These are phyloP conservation scores for Oncopeltus fasciatus DNA, from an alignment of 1,140 invertebrate species.

Conservation along the genomic window DNA sequence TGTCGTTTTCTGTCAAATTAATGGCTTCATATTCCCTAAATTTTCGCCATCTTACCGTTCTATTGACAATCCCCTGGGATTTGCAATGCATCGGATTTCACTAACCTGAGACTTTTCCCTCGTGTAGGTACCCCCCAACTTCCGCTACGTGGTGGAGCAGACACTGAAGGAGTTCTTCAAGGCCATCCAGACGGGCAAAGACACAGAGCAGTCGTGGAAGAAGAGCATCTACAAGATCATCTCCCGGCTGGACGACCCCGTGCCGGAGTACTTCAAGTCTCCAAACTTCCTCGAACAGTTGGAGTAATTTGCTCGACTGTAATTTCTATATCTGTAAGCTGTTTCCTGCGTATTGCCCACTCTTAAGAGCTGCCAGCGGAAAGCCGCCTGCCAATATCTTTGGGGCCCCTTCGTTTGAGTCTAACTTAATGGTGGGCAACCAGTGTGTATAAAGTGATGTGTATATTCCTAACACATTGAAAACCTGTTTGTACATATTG, in stretches of 20 bases:
- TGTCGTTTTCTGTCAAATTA: too few relatives aligned
- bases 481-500: slow-evolving; percentile 22
- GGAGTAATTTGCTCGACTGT: slow-evolving; percentile 48
- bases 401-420: background rate
- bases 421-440: background rate
- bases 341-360: slow-evolving; percentile 19
- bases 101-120: too few relatives aligned
- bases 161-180: slow-evolving; percentile 97
- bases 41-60: too few relatives aligned
- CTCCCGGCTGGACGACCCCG: slow-evolving; percentile 91
- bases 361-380: background rate
- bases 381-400: background rate
- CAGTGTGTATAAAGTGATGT: slow-evolving; percentile 23
- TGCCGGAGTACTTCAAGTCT: slow-evolving; percentile 99
- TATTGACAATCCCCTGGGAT: too few relatives aligned
- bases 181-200: slow-evolving; percentile 87
- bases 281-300: slow-evolving; percentile 98
- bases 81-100: too few relatives aligned
- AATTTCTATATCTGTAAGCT: slow-evolving; percentile 26
- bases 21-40: too few relatives aligned
- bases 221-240: slow-evolving; percentile 99
- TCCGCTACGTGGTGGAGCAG: slow-evolving; percentile 90
- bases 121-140: slow-evolving; percentile 97
- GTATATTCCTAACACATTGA: slow-evolving; percentile 20
- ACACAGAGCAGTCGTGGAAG: slow-evolving; percentile 98